Evolutionary conservation across 2,797 vertebrate species (phyloP).

Genomic region (Hydrolagus colliei): DNA sequence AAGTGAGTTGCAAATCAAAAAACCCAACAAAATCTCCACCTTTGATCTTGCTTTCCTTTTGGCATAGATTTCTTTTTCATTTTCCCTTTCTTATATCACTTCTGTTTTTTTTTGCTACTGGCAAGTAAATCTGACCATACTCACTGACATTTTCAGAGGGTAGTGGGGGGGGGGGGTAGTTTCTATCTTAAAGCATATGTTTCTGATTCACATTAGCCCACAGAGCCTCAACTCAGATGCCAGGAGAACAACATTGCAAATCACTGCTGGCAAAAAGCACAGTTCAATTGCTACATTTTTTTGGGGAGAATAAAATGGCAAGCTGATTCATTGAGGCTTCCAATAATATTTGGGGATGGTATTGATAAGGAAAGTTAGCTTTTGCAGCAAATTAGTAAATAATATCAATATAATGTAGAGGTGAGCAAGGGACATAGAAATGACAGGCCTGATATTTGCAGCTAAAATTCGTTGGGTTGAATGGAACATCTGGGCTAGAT

Average conservation of each 20-base stretch:
- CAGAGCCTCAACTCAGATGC: conserved; percentile 50
- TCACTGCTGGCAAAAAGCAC: conserved; percentile 71
- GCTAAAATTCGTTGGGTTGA: neutral
- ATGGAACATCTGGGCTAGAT: neutral
- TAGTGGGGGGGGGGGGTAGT: conserved; percentile 55
- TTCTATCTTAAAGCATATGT: conserved; percentile 70
- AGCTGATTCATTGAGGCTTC: neutral
- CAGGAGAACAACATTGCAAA: conserved; percentile 77
- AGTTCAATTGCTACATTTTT: conserved; percentile 43
- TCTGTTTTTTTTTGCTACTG: conserved; percentile 50
- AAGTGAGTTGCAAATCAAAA: conserved; percentile 35
- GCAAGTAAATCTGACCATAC: conserved; percentile 46
- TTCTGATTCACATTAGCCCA: conserved; percentile 74
- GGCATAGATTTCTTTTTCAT: conserved; percentile 44
- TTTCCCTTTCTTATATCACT: conserved; percentile 44
- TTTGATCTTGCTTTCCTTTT: conserved; percentile 51
- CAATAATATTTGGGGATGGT: neutral
- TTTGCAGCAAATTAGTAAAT: conserved; percentile 15
- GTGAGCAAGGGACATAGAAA: neutral
- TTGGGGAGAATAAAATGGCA: neutral
- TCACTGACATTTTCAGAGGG: conserved; percentile 45
- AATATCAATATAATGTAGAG: neutral
- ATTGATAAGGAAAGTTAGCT: neutral
- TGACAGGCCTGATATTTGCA: too few species aligned
- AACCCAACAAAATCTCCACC: conserved; percentile 51